Conservation (phyloP, 2,888 invertebrate species). For the Drosophila nr. fundita region DNA sequence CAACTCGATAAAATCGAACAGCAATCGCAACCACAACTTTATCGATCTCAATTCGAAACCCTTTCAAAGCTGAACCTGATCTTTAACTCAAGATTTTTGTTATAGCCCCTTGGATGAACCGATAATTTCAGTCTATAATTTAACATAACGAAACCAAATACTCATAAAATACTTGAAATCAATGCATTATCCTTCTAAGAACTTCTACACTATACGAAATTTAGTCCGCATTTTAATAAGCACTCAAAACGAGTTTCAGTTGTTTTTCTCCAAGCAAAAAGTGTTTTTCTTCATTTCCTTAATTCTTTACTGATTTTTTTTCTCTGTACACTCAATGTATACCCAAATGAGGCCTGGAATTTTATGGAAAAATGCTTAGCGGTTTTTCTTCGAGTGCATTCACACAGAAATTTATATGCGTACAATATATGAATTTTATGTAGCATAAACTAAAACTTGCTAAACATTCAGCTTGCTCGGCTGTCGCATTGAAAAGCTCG, state of each 20-base stretch:
- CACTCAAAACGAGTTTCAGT: neutral
- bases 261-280: neutral
- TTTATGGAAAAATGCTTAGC: neutral
- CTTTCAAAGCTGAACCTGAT: neutral
- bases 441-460: conserved; percentile 65
- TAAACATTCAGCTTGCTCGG: conserved; percentile 60
- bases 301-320: neutral
- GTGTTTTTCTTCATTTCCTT: neutral
- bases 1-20: no score
- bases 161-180: neutral
- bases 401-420: conserved; percentile 20
- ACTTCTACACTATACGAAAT: neutral
- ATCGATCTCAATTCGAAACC: neutral
- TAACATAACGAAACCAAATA: neutral
- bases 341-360: neutral
- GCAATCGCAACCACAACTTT: neutral
- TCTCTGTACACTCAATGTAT: neutral
- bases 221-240: neutral
- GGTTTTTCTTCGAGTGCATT: neutral
- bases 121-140: neutral
- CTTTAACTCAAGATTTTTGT: fast-evolving
- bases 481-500: conserved; percentile 69
- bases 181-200: neutral
- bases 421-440: conserved; percentile 60
- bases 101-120: neutral